Percentiles rank a stretch among this genome's conserved stretches.
phyloP scores from a whole-genome alignment of 2,113 vertebrate species.

The Nannobrachium achirus region DNA sequence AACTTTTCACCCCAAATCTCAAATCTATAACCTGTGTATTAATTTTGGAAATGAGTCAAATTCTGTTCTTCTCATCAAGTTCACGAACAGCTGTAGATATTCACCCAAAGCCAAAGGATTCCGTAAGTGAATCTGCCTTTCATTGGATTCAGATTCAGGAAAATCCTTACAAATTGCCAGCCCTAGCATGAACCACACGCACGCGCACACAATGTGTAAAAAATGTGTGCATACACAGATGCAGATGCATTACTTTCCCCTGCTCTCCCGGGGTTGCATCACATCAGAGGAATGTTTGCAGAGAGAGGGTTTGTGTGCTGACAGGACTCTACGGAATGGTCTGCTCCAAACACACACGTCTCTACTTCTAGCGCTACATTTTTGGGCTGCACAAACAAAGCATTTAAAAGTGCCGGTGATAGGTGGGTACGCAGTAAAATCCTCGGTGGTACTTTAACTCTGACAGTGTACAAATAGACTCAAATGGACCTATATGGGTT shows the following conservation, averaged over 20 bases:
- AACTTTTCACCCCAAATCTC: too few species aligned
- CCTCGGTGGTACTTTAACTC: too few species aligned
- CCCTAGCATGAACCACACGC: conserved; percentile 4
- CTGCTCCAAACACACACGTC: conserved; percentile 20
- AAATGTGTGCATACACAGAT: not conserved
- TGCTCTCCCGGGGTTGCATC: conserved; percentile 42
- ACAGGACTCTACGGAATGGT: conserved; percentile 54
- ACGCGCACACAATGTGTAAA: not conserved
- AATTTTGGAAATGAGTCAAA: too few species aligned
- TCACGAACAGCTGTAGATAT: too few species aligned
- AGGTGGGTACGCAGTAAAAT: not conserved
- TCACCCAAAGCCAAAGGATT: too few species aligned
- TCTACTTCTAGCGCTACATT: conserved; percentile 42
- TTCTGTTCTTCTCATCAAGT: too few species aligned
- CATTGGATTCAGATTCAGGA: too few species aligned
- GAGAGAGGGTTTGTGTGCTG: conserved; percentile 54
- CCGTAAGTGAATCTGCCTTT: too few species aligned
- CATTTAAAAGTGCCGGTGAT: conserved; percentile 19
- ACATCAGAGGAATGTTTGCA: conserved; percentile 65
- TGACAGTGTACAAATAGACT: too few species aligned
- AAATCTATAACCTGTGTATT: too few species aligned
- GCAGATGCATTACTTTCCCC: conserved; percentile 18
- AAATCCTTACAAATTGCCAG: too few species aligned
- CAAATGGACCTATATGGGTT: too few species aligned
- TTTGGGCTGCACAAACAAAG: conserved; percentile 51